Evolutionary conservation across 2,888 invertebrate species (phyloP), one percentile per base, ranked within the genome.

Genomic region (Blomia tropicalis): DNA sequence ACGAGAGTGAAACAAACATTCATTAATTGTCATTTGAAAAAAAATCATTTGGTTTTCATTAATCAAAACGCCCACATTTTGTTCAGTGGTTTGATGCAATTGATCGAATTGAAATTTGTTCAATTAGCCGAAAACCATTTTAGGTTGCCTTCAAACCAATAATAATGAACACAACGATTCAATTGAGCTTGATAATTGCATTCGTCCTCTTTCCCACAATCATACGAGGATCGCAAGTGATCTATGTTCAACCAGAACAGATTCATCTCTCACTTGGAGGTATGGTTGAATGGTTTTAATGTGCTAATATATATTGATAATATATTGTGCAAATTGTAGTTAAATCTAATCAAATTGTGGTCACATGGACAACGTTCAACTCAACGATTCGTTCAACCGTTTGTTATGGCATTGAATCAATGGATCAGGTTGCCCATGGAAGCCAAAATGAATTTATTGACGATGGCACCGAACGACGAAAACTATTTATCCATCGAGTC

Each of bases 381-480:
- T 27, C 23, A n/a, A 47, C 51, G 7, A 14, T n/a, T 19, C 7
- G 22, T 22, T 47, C 51, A 7, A 47, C 51, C n/a, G 51, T 47
- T 47, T 47, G 51, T 7, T 47, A 47, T 47, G 51, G 51, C 51
- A 19, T 27, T 25, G 51, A 47, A n/a, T 25, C 23, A 11, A 22
- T 47, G 51, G n/a, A 47, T n/a, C 7, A 47, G 2, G n/a, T 67
- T 19, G 44, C 63, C 43, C 22, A 53, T n/a, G 60, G 31, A 7
- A 67, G 67, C 1, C 58, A 60, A 4, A 66, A 60, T 3, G 54
- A 62, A 36, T 89, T 89, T 73, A 77, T 81, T 1, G 88, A 89
- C 72, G 87, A 86, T 4, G 89, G 88, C 1, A 65, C 71, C 0
- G 72, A 77, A 64, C 78, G 79, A 61, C 78, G 80, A 29, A 72